phyloP scores from a whole-genome alignment of 1,140 invertebrate genomes.

The Plectus sambesii region DNA sequence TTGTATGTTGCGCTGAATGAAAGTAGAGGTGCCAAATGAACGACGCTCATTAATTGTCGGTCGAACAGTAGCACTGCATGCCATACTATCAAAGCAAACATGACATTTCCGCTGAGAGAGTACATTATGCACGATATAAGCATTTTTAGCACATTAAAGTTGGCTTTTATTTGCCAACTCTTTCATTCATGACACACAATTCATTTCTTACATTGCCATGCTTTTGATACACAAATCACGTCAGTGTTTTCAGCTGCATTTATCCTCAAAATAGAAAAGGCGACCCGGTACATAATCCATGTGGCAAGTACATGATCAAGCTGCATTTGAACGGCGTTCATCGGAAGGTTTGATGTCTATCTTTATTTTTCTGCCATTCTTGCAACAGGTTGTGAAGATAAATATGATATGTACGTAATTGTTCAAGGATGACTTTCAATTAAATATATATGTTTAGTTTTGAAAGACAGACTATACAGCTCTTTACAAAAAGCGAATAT shows the following conservation, averaged over 20 bases:
- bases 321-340: slow-evolving; percentile 81
- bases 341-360: slow-evolving; percentile 55
- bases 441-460: slow-evolving; percentile 8
- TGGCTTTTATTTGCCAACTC: no score
- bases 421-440: slow-evolving; percentile 2
- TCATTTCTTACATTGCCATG: slow-evolving; percentile 10
- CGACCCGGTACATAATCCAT: slow-evolving; percentile 78
- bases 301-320: slow-evolving; percentile 94
- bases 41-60: no score
- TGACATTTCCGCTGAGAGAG: no score
- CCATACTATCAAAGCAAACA: no score
- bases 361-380: slow-evolving; percentile 20
- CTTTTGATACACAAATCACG: slow-evolving; percentile 4
- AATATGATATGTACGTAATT: slow-evolving; percentile 1
- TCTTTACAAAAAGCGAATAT: slow-evolving; percentile 7
- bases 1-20: no score
- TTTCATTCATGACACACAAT: no score
- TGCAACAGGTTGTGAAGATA: slow-evolving; percentile 34
- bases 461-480: not conserved
- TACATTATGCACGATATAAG: no score
- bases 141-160: no score
- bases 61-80: no score
- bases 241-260: slow-evolving; percentile 61
- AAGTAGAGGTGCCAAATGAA: no score
- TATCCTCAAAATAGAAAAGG: slow-evolving; percentile 78